Conservation (phyloP, 2,888 invertebrate genomes). For the Agrotis exclamationis region DNA sequence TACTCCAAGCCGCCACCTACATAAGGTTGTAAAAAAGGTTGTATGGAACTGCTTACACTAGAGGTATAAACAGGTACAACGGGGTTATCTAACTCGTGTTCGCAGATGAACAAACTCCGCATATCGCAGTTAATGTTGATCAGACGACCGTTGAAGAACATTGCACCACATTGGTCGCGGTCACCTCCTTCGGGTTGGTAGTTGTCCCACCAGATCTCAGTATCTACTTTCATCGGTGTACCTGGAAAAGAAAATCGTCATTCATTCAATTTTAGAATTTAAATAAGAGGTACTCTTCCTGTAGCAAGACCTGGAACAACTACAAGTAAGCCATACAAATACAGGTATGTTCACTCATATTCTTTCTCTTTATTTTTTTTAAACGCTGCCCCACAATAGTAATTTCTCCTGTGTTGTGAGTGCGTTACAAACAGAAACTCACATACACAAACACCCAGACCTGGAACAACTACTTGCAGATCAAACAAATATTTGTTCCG, state of each 20-base stretch:
- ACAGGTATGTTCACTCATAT: too few species aligned
- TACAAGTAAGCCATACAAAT: too few species aligned
- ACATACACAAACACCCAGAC: too few species aligned
- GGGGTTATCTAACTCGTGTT: slow-evolving; percentile 70
- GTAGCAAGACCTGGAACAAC: too few species aligned
- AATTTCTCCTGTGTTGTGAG: too few species aligned
- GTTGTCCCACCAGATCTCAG: slow-evolving; percentile 11
- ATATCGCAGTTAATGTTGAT: slow-evolving; percentile 76
- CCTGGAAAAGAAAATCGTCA: slow-evolving; percentile 10
- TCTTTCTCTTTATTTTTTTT: too few species aligned
- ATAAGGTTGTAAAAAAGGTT: background rate
- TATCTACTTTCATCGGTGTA: slow-evolving; percentile 1
- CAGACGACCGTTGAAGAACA: slow-evolving; percentile 78
- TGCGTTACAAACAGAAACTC: too few species aligned
- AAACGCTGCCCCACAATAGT: too few species aligned
- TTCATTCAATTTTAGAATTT: too few species aligned
- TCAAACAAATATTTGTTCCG: too few species aligned
- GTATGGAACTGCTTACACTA: background rate
- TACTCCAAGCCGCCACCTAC: slow-evolving; percentile 1
- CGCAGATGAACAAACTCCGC: slow-evolving; percentile 81
- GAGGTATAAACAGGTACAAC: background rate
- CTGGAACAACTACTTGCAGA: too few species aligned
- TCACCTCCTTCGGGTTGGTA: slow-evolving; percentile 7
- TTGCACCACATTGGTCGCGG: slow-evolving; percentile 78
- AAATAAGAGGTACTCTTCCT: too few species aligned